Percentiles rank a stretch among this genome's conserved stretches.
These are phyloP conservation scores for Dolichotis patagonum DNA, from an alignment of 2,113 vertebrate genomes.

Conservation along the genomic window DNA sequence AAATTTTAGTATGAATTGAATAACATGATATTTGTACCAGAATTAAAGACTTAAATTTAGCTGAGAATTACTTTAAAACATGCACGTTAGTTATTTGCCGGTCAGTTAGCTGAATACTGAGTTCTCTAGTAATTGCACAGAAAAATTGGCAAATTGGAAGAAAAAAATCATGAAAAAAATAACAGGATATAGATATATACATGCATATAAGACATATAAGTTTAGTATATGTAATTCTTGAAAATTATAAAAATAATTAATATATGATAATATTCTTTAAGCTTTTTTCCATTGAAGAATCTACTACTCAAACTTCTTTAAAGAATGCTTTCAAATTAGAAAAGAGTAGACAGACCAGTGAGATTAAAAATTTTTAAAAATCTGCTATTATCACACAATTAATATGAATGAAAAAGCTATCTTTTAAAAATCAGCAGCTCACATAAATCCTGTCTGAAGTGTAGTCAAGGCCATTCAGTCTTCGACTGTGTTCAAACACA, in stretches of 20 bases:
- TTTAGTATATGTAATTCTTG: neutral
- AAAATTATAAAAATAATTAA: neutral
- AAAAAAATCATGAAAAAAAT: neutral
- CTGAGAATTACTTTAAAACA: conserved; percentile 11
- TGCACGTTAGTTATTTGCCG: neutral
- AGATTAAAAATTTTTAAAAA: neutral
- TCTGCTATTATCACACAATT: neutral
- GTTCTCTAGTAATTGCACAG: neutral
- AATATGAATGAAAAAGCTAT: neutral
- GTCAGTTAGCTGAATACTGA: neutral
- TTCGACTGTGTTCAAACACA: neutral
- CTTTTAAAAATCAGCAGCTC: neutral
- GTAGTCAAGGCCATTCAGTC: neutral
- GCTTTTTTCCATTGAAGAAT: neutral
- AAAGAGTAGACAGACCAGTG: neutral
- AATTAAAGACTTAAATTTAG: neutral
- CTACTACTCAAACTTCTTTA: neutral
- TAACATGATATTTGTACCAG: neutral
- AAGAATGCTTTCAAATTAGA: neutral
- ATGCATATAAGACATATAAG: neutral
- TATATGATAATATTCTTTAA: neutral
- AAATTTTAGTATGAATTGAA: neutral
- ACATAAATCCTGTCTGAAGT: too few relatives aligned
- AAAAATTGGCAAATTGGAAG: neutral
- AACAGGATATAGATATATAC: neutral